phyloP scores from a whole-genome alignment of 2,888 invertebrate genomes.

The Drosophila anomelani region DNA sequence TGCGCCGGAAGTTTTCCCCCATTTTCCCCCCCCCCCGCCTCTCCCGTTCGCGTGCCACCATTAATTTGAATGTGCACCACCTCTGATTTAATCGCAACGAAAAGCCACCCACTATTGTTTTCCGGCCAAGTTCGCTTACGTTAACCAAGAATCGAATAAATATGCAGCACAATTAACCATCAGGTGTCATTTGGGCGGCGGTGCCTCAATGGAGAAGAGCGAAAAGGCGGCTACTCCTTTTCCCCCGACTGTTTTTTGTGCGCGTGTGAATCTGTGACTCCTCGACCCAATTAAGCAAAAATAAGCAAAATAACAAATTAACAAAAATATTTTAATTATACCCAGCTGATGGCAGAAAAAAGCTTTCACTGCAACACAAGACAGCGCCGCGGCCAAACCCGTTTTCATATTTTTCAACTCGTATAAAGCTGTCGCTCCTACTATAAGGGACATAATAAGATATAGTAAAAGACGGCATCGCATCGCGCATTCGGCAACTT shows the following conservation, averaged over 20 bases:
- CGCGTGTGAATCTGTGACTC: constrained; percentile 38
- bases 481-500: constrained; percentile 73
- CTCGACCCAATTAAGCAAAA: constrained; percentile 66
- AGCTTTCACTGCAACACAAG: constrained; percentile 66
- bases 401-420: constrained; percentile 57
- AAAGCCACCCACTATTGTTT: constrained; percentile 42
- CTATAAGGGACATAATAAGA: constrained; percentile 68
- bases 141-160: constrained; percentile 59
- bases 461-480: constrained; percentile 50
- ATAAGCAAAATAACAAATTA: constrained; percentile 39
- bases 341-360: constrained; percentile 51
- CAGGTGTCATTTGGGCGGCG: constrained; percentile 57
- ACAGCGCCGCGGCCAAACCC: constrained; percentile 50
- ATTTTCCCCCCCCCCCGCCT: neutral
- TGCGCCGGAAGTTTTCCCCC: constrained; percentile 35
- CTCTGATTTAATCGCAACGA: constrained; percentile 59
- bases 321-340: constrained; percentile 49
- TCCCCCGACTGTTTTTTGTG: neutral
- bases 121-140: constrained; percentile 41
- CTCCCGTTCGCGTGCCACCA: constrained; percentile 56
- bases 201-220: constrained; percentile 50
- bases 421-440: constrained; percentile 23
- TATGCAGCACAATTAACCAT: constrained; percentile 60
- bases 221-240: constrained; percentile 1
- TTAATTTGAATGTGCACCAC: constrained; percentile 62